These are phyloP conservation scores for Cylas formicarius DNA, from an alignment of 1,140 invertebrate species.

Conservation along the genomic window DNA sequence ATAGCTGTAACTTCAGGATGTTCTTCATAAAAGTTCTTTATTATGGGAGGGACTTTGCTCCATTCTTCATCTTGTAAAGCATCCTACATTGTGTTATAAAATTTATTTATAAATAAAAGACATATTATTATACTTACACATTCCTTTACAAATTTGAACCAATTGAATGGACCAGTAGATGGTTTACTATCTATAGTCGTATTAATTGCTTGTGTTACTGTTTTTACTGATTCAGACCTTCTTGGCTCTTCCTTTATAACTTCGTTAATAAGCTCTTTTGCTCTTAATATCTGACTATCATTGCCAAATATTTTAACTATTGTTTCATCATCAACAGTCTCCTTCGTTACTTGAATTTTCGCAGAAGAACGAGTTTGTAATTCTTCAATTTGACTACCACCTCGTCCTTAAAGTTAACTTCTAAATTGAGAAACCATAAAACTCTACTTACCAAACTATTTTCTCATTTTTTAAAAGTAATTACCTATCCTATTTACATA, in stretches of 20 bases:
- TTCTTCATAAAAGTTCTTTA: constrained; percentile 83
- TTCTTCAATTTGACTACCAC: constrained; percentile 68
- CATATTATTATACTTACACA: constrained; percentile 18
- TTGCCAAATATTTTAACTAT: constrained; percentile 48
- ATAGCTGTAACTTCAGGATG: constrained; percentile 61
- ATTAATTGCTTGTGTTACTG: background rate
- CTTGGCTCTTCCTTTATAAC: constrained; percentile 30
- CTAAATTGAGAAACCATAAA: background rate
- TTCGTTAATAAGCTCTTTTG: constrained; percentile 40
- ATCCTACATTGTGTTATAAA: constrained; percentile 43
- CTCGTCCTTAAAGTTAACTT: constrained; percentile 53
- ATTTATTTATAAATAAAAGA: background rate
- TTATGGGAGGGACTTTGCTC: constrained; percentile 56
- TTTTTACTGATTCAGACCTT: background rate
- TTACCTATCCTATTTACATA: no score
- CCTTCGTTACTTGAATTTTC: constrained; percentile 43
- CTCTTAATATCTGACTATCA: constrained; percentile 49
- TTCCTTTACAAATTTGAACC: constrained; percentile 16
- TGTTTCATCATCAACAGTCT: constrained; percentile 42
- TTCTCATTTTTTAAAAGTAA: background rate
- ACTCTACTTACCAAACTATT: background rate
- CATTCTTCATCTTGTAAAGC: constrained; percentile 49
- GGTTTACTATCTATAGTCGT: no score
- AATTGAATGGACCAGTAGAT: constrained; percentile 15
- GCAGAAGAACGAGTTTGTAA: constrained; percentile 56